Base-by-base conservation (phyloP, 2,797 vertebrate species). In the Ispidina lecontei region DNA sequence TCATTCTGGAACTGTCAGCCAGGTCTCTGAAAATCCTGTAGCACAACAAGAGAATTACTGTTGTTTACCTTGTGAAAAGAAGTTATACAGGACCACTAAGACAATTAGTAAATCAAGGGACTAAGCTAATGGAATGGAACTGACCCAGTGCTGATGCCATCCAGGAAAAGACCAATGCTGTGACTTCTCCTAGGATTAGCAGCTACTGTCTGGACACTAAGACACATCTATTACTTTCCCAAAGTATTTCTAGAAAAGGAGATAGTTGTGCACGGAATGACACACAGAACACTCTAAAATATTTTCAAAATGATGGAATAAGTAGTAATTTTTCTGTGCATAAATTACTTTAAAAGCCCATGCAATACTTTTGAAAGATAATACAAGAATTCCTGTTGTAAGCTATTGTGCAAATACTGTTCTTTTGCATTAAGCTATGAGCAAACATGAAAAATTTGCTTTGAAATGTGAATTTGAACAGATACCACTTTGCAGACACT, bases 341-440 rank as follows among this genome's bases (percentile, higher is more conserved):
- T 52, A 93, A 64, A 88, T 79, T 52, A 84, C 44, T 46, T 76
- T 86, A 84, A 90, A 94, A 94, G 65, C 79, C 23, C 47, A 58
- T 43, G 37, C 19, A 83, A 15, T 19, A 3, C 77, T 91, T 70
- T 73, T 33, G 11, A 90, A 89, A 92, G 84, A 78, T 26, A 78
- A 70, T 26, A 56, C 8, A 86, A 46, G 41, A 91, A 84, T 64
- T 47, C 46, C 26, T 44, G 11, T 49, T 73, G 74, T 94, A 90
- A 94, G 51, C 47, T 58, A 59, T 18, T 4, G 21, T 49, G 74
- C 59, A 90, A 78, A 51, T 76, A 72, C 28, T 33, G 19, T 22
- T 76, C n/a, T 69, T 90, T 54, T 60, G 60, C 77, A 90, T 67
- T 52, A 73, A 77, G 64, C 33, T 52, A 52, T 55, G 19, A 0